phyloP scores from a whole-genome alignment of 2,113 vertebrate species.

The Potamarius usumacintae region DNA sequence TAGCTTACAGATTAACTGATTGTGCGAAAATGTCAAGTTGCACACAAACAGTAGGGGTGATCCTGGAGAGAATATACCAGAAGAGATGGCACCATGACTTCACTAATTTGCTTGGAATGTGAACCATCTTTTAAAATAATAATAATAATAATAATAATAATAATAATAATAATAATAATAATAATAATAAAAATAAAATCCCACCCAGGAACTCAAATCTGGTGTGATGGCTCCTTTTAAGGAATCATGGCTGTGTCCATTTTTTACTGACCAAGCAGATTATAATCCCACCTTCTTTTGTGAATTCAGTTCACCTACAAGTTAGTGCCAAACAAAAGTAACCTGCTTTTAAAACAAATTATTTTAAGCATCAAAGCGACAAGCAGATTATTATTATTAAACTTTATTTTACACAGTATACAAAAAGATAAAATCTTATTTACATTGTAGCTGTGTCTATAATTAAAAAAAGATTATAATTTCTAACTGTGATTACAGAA shows the following conservation, averaged over 20 bases:
- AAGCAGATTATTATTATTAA: not conserved
- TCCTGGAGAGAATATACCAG: not conserved
- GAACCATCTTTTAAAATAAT: too few species aligned
- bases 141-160: too few species aligned
- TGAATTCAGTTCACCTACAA: not conserved
- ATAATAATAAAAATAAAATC: too few species aligned
- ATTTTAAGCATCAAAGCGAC: not conserved
- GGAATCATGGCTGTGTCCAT: not conserved
- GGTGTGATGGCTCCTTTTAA: not conserved
- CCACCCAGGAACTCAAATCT: not conserved
- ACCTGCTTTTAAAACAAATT: not conserved
- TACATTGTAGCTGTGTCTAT: too few species aligned
- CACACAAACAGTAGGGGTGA: not conserved
- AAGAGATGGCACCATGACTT: not conserved
- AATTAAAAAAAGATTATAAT: too few species aligned
- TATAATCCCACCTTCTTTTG: not conserved
- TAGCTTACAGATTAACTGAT: not conserved
- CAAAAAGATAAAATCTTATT: too few species aligned
- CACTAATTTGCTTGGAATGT: too few species aligned
- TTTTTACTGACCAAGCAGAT: not conserved
- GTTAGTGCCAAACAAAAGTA: not conserved
- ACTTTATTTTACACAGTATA: too few species aligned
- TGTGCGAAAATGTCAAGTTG: too few species aligned
- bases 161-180: too few species aligned
- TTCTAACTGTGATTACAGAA: too few species aligned